These are phyloP conservation scores for Lamellibrachia columna DNA, from an alignment of 2,888 invertebrate species.

Conservation along the genomic window DNA sequence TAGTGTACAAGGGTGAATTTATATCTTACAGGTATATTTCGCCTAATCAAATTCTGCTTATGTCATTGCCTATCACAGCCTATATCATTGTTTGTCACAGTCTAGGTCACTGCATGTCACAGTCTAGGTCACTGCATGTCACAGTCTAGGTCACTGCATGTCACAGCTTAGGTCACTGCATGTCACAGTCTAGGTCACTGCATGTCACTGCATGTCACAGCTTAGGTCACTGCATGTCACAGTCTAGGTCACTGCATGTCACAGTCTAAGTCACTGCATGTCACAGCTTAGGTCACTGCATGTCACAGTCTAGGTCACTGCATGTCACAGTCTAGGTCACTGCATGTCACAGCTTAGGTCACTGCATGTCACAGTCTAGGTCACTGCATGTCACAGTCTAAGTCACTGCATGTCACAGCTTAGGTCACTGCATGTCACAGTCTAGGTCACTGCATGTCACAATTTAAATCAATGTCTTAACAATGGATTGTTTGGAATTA, in stretches of 20 bases:
- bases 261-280: background rate
- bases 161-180: too few species aligned
- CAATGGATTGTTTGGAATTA: too few species aligned
- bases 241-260: background rate
- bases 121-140: background rate
- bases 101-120: background rate
- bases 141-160: background rate
- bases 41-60: too few species aligned
- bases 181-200: background rate
- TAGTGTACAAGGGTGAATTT: too few species aligned
- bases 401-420: too few species aligned
- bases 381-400: too few species aligned
- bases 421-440: background rate
- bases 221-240: background rate
- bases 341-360: background rate
- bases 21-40: too few species aligned
- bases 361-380: background rate
- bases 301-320: too few species aligned
- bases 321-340: background rate
- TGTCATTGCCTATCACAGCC: too few species aligned
- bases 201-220: too few species aligned
- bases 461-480: too few species aligned
- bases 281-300: background rate
- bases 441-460: background rate
- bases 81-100: too few species aligned